phyloP scores from a whole-genome alignment of 2,797 vertebrate genomes.

The Odontamblyopus lacepedii region DNA sequence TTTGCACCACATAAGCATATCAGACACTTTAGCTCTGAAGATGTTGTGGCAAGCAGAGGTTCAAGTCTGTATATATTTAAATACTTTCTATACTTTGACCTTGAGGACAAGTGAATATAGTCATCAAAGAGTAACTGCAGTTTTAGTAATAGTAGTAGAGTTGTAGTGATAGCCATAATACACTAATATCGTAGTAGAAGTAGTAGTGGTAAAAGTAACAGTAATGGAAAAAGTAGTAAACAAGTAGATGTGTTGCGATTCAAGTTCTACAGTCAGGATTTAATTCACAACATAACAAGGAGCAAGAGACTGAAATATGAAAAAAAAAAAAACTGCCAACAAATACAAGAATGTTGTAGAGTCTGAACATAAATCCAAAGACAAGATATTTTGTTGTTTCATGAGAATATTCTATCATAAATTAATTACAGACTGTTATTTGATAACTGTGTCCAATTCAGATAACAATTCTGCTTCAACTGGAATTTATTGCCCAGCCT shows the following conservation, averaged over 20 bases:
- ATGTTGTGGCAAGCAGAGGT: background rate
- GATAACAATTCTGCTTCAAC: conserved; percentile 47
- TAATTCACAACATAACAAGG: background rate
- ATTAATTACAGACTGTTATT: background rate
- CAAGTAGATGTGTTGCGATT: background rate
- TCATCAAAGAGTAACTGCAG: no score
- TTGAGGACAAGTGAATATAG: background rate
- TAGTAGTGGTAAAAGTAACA: no score
- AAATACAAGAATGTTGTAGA: no score
- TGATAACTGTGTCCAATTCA: background rate
- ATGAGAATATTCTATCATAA: background rate
- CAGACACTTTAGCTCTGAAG: background rate
- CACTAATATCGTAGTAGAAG: no score
- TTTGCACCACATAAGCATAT: background rate
- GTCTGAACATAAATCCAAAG: no score
- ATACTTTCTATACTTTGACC: background rate
- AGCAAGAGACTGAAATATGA: no score
- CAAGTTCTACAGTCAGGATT: background rate
- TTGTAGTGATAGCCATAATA: no score
- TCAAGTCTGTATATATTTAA: background rate
- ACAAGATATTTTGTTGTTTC: background rate
- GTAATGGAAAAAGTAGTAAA: background rate
- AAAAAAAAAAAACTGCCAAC: no score
- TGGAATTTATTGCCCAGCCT: conserved; percentile 52
- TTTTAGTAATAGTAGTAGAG: no score